These are phyloP conservation scores for Mixornis gularis DNA, from an alignment of 2,113 vertebrate genomes.

Conservation along the genomic window DNA sequence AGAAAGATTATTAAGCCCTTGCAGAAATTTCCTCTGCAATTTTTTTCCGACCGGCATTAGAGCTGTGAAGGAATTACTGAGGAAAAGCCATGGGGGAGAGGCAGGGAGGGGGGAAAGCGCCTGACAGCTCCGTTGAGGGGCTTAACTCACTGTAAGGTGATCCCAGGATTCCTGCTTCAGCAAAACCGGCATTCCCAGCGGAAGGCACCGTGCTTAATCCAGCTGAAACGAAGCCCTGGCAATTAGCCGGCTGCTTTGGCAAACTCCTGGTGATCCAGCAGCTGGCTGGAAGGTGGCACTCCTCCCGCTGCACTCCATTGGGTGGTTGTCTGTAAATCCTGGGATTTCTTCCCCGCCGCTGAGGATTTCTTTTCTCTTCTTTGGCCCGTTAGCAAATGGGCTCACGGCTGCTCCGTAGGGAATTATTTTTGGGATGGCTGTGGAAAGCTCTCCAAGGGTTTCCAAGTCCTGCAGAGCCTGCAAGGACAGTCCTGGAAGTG, in stretches of 20 bases:
- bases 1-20: neutral
- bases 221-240: neutral
- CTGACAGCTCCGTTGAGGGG: neutral
- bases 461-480: neutral
- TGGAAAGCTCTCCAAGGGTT: neutral
- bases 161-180: slow-evolving; percentile 1
- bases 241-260: neutral
- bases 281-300: neutral
- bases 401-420: rapidly evolving
- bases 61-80: neutral
- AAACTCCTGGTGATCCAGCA: neutral
- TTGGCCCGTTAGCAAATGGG: rapidly evolving
- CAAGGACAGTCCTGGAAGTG: neutral
- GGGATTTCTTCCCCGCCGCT: rapidly evolving
- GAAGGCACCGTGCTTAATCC: neutral
- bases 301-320: neutral
- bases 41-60: neutral
- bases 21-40: neutral
- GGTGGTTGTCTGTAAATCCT: neutral
- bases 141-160: neutral
- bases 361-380: neutral
- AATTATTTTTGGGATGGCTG: rapidly evolving
- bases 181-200: neutral
- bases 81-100: neutral
- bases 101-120: neutral